A percentile compares a stretch with the other conserved stretches of the same genome.
Conservation (phyloP, 2,797 vertebrate species). For the Sternotherus odoratus region DNA sequence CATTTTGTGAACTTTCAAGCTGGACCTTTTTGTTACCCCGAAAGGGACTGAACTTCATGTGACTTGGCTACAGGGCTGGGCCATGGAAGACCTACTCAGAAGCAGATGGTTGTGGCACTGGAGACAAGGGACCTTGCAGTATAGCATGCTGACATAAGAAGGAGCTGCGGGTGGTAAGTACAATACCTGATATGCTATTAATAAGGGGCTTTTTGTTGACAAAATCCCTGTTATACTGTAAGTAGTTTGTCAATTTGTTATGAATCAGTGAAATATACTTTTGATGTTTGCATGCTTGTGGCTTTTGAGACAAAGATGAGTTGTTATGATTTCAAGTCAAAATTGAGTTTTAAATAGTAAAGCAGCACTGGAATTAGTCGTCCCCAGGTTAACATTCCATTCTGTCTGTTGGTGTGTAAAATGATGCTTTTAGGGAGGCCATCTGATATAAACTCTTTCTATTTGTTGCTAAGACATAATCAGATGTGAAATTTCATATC, state of each 20-base stretch:
- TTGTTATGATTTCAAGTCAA: constrained; percentile 41
- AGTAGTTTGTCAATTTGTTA: constrained; percentile 28
- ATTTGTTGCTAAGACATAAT: neutral
- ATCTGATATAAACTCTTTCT: neutral
- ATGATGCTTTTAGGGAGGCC: constrained; percentile 1
- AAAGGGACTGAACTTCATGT: neutral
- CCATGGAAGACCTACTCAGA: neutral
- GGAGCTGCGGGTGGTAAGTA: neutral
- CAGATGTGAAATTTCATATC: neutral
- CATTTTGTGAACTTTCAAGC: neutral
- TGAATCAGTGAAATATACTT: constrained; percentile 35
- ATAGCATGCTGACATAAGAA: neutral
- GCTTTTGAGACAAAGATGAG: constrained; percentile 46
- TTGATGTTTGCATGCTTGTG: constrained; percentile 24
- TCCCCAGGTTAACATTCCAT: constrained; percentile 26
- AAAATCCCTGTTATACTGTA: constrained; percentile 21
- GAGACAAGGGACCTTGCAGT: neutral
- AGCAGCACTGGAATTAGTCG: constrained; percentile 45
- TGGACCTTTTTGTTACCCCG: neutral
- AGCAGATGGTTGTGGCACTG: neutral
- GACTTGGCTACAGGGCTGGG: neutral
- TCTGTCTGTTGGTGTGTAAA: constrained; percentile 31
- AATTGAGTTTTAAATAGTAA: constrained; percentile 44
- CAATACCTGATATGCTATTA: neutral
- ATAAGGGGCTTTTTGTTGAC: neutral